Conservation (phyloP, 2,113 vertebrate species). For the Rhegmatorhina hoffmannsi region DNA sequence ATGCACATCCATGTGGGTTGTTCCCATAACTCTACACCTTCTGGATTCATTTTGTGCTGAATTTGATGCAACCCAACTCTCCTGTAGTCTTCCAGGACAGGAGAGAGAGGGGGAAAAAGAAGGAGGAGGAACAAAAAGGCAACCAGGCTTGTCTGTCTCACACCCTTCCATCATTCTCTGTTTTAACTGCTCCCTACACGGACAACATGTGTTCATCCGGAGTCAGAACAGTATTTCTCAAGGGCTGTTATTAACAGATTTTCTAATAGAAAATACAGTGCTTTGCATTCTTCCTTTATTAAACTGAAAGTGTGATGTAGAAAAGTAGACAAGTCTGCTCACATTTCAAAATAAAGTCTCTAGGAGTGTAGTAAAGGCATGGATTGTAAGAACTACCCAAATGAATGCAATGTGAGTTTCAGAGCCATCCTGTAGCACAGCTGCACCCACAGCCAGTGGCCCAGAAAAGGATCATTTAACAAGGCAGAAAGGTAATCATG, state of each 20-base stretch:
- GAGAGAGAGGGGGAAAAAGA: not conserved
- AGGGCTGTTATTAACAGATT: not conserved
- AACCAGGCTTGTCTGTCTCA: not conserved
- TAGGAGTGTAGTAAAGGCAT: not conserved
- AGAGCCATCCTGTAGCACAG: not conserved
- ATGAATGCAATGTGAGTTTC: not conserved
- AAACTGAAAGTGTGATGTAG: not conserved
- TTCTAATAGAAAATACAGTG: not conserved
- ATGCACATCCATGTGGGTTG: not conserved
- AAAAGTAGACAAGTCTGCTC: not conserved
- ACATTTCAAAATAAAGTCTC: not conserved
- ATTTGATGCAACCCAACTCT: not conserved
- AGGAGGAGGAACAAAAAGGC: not conserved
- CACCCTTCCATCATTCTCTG: not conserved
- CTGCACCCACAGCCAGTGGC: not conserved
- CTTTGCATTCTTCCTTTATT: not conserved
- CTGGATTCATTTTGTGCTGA: not conserved
- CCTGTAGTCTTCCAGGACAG: not conserved
- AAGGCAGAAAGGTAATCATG: not conserved
- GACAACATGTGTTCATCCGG: accelerated
- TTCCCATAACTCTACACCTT: not conserved
- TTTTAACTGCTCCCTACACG: not conserved
- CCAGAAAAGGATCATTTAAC: not conserved
- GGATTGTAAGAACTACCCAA: not conserved
- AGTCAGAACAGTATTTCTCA: not conserved